Conservation (phyloP, 53 echinoderm and acorn worm species). For the Crossaster papposus region DNA sequence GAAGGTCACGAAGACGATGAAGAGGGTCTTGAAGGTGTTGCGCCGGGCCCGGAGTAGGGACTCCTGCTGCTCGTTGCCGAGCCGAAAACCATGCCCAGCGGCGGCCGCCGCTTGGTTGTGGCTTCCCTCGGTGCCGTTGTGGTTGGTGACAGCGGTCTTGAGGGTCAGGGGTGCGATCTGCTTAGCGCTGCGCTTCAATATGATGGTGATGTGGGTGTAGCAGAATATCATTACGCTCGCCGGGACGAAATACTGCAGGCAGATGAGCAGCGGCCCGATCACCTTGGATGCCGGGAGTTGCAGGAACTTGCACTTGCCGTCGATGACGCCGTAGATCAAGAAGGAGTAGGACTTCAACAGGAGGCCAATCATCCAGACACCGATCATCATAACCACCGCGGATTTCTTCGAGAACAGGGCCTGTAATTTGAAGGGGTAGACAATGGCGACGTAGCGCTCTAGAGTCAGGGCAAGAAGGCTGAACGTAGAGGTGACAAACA, state of each 20-base stretch:
- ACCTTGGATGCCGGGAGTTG: conserved; percentile 4
- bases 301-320: conserved; percentile 44
- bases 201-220: conserved; percentile 26
- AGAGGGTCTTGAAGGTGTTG: conserved; percentile 51
- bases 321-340: conserved; percentile 16
- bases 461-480: conserved; percentile 47
- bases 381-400: not conserved
- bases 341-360: conserved; percentile 44
- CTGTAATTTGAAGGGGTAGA: conserved; percentile 63
- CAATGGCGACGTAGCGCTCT: conserved; percentile 54
- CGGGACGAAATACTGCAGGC: conserved; percentile 52
- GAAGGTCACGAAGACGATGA: conserved; percentile 51
- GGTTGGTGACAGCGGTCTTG: not conserved
- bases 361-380: conserved; percentile 24
- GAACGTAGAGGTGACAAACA: conserved; percentile 61
- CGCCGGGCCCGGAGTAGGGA: conserved; percentile 48
- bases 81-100: not conserved
- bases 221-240: conserved; percentile 35
- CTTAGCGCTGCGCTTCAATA: conserved; percentile 30
- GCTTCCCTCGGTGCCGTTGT: not conserved
- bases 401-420: conserved; percentile 7
- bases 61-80: conserved; percentile 22
- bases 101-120: not conserved
- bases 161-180: conserved; percentile 23
- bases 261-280: conserved; percentile 42